Evolutionary conservation across 2,888 invertebrate genomes (phyloP), one percentile per base, ranked within the genome.

Genomic region (Villa cingulata): DNA sequence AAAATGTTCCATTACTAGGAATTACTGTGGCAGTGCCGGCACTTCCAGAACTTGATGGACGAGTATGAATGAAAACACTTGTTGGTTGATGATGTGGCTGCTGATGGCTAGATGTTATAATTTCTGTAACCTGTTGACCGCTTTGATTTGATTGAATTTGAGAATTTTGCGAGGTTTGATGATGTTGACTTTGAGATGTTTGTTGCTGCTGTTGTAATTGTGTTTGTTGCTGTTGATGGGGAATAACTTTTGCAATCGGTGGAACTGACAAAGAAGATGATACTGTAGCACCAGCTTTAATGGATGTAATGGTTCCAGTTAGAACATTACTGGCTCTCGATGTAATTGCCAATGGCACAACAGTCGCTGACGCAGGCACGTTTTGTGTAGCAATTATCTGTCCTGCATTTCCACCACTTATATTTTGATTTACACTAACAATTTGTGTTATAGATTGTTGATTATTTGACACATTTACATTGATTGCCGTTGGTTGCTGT

Each of bases 191-290:
- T 14, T 53, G 48, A 40, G 51, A 53, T 27, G 49, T 34, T 17
- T 49, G 50, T 19, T 47, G 47, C 17, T 48, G 34, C 29, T 9
- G 7, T 36, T 36, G 36, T 9, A 7, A 10, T 36, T 36, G 36
- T 18, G 14, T 15, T 49, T 47, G 41, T 27, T 54, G 41, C 40
- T 59, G 54, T 14, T 59, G 55, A 32, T 64, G 64, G 1, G 66
- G 57, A 54, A 68, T 59, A 54, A 70, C 63, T 51, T 68, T 69
- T 9, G 66, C 66, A 18, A 67, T 65, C 0, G 67, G 65, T 20
- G 67, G 58, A 10, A 65, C 58, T 37, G 52, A 50, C n/a, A 54
- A 52, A 16, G 48, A 43, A 15, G 50, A 37, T 4, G 42, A 29
- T 12, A 40, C 16, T 12, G 20, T 18, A 15, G 49, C 40, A 7